Evolutionary conservation across 2,797 vertebrate genomes (phyloP).

Genomic region (Trichosurus vulpecula): DNA sequence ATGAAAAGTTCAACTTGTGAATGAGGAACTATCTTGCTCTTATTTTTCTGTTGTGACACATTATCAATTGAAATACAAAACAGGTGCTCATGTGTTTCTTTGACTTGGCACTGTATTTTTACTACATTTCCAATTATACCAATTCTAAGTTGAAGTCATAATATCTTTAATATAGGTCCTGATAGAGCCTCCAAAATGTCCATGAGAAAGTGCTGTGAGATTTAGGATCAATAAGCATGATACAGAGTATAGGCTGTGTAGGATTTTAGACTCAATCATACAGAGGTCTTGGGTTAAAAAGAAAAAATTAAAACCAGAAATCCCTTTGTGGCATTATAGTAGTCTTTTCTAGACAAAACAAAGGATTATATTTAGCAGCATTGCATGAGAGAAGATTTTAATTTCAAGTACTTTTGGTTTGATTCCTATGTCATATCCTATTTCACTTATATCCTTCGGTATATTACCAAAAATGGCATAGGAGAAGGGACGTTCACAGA

Average conservation of each 20-base stretch:
- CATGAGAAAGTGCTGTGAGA: conserved; percentile 15
- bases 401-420: conserved; percentile 20
- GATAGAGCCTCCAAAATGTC: conserved; percentile 21
- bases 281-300: neutral
- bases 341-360: conserved; percentile 8
- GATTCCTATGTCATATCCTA: neutral
- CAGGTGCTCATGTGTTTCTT: neutral
- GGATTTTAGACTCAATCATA: conserved; percentile 23
- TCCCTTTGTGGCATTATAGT: neutral
- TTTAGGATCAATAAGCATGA: neutral
- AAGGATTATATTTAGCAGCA: neutral
- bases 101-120: conserved; percentile 26
- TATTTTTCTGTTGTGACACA: neutral
- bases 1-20: conserved; percentile 37
- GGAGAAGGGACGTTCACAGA: neutral
- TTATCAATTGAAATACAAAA: conserved; percentile 29
- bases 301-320: conserved; percentile 17
- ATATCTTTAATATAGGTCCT: neutral
- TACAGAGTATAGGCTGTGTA: neutral
- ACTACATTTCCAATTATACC: conserved; percentile 1
- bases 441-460: neutral
- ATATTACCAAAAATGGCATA: neutral
- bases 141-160: neutral
- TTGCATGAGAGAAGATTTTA: conserved; percentile 7
- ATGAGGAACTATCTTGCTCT: neutral